Percentiles rank a stretch among this genome's conserved stretches.
Evolutionary conservation across 2,113 vertebrate genomes (phyloP).

Genomic region (Boleophthalmus pectinirostris): DNA sequence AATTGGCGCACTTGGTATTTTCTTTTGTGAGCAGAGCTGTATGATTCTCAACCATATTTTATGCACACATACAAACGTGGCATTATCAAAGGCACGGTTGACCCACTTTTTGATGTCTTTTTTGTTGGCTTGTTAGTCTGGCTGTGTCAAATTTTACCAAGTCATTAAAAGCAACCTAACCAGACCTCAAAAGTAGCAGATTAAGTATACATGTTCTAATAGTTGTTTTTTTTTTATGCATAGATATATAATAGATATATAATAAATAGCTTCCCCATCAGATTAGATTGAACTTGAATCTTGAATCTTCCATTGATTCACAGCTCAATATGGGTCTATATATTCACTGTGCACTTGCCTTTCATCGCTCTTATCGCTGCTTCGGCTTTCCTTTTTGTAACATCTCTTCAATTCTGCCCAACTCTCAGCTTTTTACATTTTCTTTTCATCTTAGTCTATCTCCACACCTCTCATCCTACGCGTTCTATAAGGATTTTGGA

Average conservation of each 20-base stretch:
- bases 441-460: conserved; percentile 18
- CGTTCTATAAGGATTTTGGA: neutral
- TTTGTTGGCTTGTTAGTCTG: conserved; percentile 57
- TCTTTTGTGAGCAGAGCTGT: conserved; percentile 32
- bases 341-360: conserved; percentile 21
- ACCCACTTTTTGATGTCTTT: conserved; percentile 65
- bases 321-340: conserved; percentile 31
- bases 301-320: conserved; percentile 29
- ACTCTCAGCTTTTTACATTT: conserved; percentile 15
- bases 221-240: conserved; percentile 3
- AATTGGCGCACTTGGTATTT: conserved; percentile 38
- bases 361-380: conserved; percentile 6
- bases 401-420: conserved; percentile 6
- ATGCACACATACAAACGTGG: conserved; percentile 41
- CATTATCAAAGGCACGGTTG: conserved; percentile 54
- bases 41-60: conserved; percentile 29
- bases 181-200: conserved; percentile 24
- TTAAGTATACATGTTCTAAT: neutral
- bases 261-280: conserved; percentile 36
- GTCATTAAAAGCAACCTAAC: conserved; percentile 31
- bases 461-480: neutral
- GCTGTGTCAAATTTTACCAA: conserved; percentile 29
- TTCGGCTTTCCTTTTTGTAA: conserved; percentile 14
- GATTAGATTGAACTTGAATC: conserved; percentile 19
- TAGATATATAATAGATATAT: conserved; percentile 13